Evolutionary conservation across 2,113 vertebrate genomes (phyloP).

Genomic region (Myotis brandtii): DNA sequence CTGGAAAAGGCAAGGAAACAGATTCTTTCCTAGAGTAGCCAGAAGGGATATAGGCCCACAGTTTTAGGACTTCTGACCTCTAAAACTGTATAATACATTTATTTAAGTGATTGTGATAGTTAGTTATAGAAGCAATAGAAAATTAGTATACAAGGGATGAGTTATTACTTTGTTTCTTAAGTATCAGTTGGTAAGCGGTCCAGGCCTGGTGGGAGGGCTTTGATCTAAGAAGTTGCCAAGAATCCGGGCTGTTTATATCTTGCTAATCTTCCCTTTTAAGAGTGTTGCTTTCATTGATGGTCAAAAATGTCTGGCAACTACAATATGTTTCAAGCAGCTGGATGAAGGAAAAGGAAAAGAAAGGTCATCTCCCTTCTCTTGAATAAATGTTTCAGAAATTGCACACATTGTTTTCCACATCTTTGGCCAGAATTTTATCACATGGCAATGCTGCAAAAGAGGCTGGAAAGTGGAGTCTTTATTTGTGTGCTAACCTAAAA

Average conservation of each 20-base stretch:
- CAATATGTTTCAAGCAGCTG: not conserved
- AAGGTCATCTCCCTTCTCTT: not conserved
- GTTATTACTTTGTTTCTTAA: not conserved
- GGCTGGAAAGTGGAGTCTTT: not conserved
- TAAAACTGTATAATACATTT: not conserved
- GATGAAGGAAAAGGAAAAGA: not conserved
- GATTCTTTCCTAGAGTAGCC: not conserved
- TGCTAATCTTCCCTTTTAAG: not conserved
- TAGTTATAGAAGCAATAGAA: not conserved
- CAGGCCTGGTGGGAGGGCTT: not conserved
- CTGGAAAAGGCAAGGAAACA: not conserved
- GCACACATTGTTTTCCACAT: not conserved
- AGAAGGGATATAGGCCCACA: not conserved
- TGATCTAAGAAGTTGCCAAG: not conserved
- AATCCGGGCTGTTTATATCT: conserved; percentile 2
- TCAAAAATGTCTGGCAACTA: not conserved
- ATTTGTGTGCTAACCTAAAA: not conserved
- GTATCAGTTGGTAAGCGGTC: not conserved
- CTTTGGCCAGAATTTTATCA: not conserved
- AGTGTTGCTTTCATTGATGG: not conserved
- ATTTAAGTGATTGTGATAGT: not conserved
- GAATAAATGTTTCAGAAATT: not conserved
- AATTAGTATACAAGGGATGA: not conserved
- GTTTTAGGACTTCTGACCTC: no score
- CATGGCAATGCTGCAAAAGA: not conserved